Evolutionary conservation across 2,113 vertebrate genomes (phyloP), one percentile per base, ranked within the genome.

Genomic region (Sitta europaea): DNA sequence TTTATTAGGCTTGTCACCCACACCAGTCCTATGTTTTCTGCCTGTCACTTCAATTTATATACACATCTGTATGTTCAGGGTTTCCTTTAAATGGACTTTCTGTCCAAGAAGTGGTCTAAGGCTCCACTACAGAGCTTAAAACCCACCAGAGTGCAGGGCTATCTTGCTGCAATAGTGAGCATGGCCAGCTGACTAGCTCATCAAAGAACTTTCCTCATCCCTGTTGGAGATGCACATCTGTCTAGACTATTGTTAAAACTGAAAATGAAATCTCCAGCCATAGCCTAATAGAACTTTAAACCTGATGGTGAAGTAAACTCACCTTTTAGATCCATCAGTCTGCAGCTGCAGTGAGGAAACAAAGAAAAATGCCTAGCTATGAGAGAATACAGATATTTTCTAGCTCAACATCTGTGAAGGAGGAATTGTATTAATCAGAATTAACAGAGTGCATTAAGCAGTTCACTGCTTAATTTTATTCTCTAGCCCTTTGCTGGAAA

Each of bases 231-330:
- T 94, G 72, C 94, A 94, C 79, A 63, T 51, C 31, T 93, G 90
- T 95, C 95, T 94, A 91, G 96, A 92, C 94, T 92, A 7, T 77
- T 70, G 94, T 94, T 81, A 75, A 84, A 92, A 88, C 92, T 14
- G 67, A 92, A 91, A 95, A 92, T 96, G 89, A 85, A 95, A 92
- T 91, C 88, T 97, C 85, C 88, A 92, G 96, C 73, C 66, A 5
- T 43, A 87, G 95, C 90, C 86, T 93, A 65, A 96, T 96, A 97
- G 80, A 74, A 94, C 90, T 97, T 96, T 75, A 94, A 90, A 91
- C 77, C 96, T 97, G 88, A 82, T 66, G 74, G 94, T 94, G 85
- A 91, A 87, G 74, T 54, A 57, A 78, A 83, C 78, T 86, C 67
- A 71, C 92, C 88, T 95, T 58, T 96, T 90, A 72, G 87, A 82